Conservation (phyloP, 2,797 vertebrate species). For the Benthosema pterotum region DNA sequence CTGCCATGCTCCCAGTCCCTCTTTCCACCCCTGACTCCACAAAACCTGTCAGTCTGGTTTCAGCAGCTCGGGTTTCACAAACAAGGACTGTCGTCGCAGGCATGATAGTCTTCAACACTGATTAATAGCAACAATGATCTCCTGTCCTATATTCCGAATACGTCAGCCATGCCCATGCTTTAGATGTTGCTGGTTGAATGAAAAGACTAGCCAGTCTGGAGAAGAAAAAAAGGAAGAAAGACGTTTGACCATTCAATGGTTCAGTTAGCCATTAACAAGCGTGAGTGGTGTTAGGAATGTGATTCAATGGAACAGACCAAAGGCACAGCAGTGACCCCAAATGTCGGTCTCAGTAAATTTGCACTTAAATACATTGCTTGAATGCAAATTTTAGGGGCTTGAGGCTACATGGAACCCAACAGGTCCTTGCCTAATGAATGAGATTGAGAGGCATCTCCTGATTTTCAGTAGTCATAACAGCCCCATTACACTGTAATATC, state of each 20-base stretch:
- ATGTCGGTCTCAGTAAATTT: constrained; percentile 12
- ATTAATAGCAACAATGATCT: constrained; percentile 19
- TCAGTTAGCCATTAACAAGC: constrained; percentile 60
- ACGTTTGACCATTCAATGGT: constrained; percentile 3
- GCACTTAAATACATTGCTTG: constrained; percentile 10
- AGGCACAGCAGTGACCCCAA: constrained; percentile 15
- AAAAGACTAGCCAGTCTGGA: neutral
- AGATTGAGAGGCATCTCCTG: neutral
- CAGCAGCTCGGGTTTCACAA: constrained; percentile 51
- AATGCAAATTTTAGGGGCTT: no score
- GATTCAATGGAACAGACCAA: constrained; percentile 8
- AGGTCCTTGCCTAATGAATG: neutral
- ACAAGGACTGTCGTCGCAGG: constrained; percentile 15
- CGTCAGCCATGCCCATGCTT: neutral
- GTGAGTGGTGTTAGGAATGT: constrained; percentile 33
- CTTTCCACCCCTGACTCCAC: constrained; percentile 63
- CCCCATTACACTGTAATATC: no score
- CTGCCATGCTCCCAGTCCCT: constrained; percentile 23
- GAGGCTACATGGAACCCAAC: neutral
- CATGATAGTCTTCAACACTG: constrained; percentile 13
- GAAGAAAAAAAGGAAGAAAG: constrained; percentile 8
- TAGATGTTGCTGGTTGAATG: constrained; percentile 14
- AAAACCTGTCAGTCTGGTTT: constrained; percentile 77
- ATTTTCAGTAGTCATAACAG: no score
- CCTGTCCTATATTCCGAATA: neutral